A percentile compares a stretch with the other conserved stretches of the same genome.
Conservation (phyloP, 2,797 vertebrate genomes). For the Triplophysa bombifrons region DNA sequence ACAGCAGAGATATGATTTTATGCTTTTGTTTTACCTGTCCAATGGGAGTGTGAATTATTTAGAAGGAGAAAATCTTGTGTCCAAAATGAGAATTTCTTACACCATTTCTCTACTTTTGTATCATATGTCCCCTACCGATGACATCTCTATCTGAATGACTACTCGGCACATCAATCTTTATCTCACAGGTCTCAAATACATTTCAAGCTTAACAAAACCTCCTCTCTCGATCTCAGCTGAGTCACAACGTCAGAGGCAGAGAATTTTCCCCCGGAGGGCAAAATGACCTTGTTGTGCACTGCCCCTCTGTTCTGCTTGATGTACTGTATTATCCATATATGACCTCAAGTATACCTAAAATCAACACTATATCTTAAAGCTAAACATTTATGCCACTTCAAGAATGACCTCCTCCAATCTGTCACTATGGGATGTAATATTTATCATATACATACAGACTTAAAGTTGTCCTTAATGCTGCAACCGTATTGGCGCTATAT, state of each 20-base stretch:
- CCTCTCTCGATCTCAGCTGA: slow-evolving; percentile 11
- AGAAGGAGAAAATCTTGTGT: background rate
- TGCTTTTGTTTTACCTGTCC: background rate
- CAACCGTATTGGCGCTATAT: no score
- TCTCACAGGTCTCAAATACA: slow-evolving; percentile 7
- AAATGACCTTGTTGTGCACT: background rate
- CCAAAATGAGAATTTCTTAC: background rate
- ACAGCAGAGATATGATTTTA: background rate
- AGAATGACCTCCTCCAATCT: no score
- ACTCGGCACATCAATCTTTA: slow-evolving; percentile 16
- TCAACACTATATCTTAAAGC: no score
- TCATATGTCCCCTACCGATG: background rate
- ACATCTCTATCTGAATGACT: background rate
- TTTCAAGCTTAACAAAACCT: slow-evolving; percentile 16
- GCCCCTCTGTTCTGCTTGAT: background rate
- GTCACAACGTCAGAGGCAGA: background rate
- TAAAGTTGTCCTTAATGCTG: no score
- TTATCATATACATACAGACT: no score
- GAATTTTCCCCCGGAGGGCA: background rate
- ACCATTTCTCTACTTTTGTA: background rate
- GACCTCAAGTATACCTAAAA: background rate
- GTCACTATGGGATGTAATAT: no score
- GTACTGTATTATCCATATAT: background rate
- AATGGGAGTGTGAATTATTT: background rate
- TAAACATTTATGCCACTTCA: no score